Base-by-base conservation (phyloP, 2,888 invertebrate species). In the Drosophila longiperda region DNA sequence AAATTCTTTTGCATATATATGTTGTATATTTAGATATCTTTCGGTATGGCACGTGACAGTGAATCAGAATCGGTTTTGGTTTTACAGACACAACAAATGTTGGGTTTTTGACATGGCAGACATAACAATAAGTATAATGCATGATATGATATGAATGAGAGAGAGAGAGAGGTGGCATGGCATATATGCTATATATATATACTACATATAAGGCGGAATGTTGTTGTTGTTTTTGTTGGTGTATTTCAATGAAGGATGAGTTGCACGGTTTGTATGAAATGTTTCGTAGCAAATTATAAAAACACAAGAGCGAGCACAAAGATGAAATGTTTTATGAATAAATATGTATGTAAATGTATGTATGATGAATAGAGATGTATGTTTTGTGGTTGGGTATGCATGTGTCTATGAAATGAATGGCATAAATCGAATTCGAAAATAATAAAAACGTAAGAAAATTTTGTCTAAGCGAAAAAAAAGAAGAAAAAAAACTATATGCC, bases 351-450 rank as follows among this genome's bases (percentile, higher is more conserved):
- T 57, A 29, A 61, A 63, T 75, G 42, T 57, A 60, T 38, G 1
- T 17, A 38, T 8, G 17, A 38, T 61, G 53, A 59, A 45, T 66
- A 59, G 74, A 49, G 65, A 55, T 61, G 20, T 53, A 57, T 62
- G 33, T 52, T 32, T 64, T 55, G n/a, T 69, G 58, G 76, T 52
- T 81, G 53, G 57, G 32, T 49, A 53, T 61, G 29, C 66, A 36
- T 55, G 57, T 69, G 57, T 61, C n/a, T 45, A 61, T 68, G 66
- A 72, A 70, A 78, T 75, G 55, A 66, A 80, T 76, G 81, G 70
- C 67, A 73, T 71, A 73, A 87, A 86, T 77, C 83, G 75, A 87
- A 85, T 82, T 80, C 85, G 88, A 87, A 87, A 82, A 83, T 81
- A 73, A 77, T 65, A 78, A 82, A 76, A 87, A 78, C 82, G 74